Evolutionary conservation across 2,113 vertebrate species (phyloP).

Genomic region (Lampris incognitus): DNA sequence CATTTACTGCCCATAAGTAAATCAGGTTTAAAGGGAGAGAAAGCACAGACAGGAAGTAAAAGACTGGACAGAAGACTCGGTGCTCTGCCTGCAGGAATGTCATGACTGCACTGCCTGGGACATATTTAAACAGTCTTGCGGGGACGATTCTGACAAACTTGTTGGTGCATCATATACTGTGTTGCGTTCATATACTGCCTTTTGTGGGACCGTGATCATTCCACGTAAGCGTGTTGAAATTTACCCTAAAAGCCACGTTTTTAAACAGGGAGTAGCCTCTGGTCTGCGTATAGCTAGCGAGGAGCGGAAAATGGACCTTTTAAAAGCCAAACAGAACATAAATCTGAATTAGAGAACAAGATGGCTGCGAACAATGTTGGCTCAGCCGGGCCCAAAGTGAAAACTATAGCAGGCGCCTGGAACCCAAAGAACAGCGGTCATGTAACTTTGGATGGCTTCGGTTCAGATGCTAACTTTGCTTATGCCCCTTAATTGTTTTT

Average conservation of each 20-base stretch:
- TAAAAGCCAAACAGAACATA: no score
- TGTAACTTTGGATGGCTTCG: no score
- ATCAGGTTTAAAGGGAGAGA: neutral
- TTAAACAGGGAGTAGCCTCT: no score
- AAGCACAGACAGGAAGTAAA: neutral
- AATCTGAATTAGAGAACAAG: no score
- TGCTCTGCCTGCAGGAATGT: constrained; percentile 11
- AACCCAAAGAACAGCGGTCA: no score
- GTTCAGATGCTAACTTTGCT: no score
- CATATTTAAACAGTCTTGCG: neutral
- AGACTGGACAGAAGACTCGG: neutral
- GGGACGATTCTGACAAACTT: constrained; percentile 3
- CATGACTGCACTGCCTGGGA: constrained; percentile 4
- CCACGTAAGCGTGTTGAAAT: constrained; percentile 1
- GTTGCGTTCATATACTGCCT: neutral
- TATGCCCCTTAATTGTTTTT: no score
- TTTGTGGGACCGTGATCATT: neutral
- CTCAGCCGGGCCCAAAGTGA: no score
- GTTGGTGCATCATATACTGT: neutral
- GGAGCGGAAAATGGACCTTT: no score
- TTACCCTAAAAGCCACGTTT: neutral
- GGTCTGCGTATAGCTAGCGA: no score
- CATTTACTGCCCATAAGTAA: neutral
- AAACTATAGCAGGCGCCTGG: no score
- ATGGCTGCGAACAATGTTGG: no score